Conservation (phyloP, 2,888 invertebrate species). For the Lepidonotus clava region DNA sequence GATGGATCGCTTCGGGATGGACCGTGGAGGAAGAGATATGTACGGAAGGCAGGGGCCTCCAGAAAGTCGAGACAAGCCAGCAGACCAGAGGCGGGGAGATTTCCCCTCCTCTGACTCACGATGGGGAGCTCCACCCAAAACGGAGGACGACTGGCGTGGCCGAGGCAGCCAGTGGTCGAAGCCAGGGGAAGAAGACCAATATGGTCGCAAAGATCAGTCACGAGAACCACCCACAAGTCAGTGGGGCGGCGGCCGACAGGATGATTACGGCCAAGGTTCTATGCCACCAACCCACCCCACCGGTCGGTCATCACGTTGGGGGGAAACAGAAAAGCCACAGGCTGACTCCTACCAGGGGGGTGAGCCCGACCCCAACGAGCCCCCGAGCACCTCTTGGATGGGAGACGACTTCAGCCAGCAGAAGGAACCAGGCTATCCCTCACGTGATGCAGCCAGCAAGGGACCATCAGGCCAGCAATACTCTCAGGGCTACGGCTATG, state of each 20-base stretch:
- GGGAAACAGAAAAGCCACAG: neutral
- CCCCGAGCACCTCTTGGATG: conserved; percentile 5
- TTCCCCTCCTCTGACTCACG: too few species aligned
- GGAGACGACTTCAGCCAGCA: neutral
- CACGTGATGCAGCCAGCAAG: neutral
- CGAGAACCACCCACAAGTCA: neutral
- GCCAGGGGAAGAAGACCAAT: neutral
- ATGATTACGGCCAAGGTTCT: neutral
- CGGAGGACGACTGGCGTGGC: neutral
- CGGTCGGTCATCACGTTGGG: neutral
- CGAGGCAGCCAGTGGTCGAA: neutral
- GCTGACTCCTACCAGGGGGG: neutral
- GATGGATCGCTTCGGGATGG: conserved; percentile 13
- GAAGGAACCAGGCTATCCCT: too few species aligned
- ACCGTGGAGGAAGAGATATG: neutral
- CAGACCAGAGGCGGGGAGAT: neutral
- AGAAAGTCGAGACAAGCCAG: neutral
- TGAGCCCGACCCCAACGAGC: conserved; percentile 21
- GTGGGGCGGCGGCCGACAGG: neutral
- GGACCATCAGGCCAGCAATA: neutral
- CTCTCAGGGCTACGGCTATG: neutral
- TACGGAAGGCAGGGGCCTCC: neutral
- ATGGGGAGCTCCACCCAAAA: neutral
- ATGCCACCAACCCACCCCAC: neutral
- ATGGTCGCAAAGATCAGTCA: neutral